Conservation (phyloP, 2,797 vertebrate species). For the Siniperca undulata region DNA sequence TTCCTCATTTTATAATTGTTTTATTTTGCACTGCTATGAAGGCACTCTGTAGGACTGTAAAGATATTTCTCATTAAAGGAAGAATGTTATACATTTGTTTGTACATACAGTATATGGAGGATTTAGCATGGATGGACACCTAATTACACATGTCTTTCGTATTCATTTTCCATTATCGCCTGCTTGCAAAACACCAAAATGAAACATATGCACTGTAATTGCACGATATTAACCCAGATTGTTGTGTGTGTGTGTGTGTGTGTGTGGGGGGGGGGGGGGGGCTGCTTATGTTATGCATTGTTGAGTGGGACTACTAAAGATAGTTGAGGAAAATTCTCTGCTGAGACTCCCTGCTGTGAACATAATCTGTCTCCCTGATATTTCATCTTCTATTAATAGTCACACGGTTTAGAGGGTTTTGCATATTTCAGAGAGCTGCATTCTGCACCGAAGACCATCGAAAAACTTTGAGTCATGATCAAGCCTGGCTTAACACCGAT, state of each 20-base stretch:
- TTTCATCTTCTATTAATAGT: conserved; percentile 73
- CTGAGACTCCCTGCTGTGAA: conserved; percentile 63
- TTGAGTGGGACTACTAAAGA: conserved; percentile 46
- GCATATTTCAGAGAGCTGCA: conserved; percentile 54
- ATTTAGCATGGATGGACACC: not conserved
- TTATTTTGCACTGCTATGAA: not conserved
- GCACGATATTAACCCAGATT: conserved; percentile 68
- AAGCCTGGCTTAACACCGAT: conserved; percentile 41
- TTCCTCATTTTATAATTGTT: no score
- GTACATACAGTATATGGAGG: not conserved
- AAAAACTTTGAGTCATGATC: conserved; percentile 48
- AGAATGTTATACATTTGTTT: not conserved
- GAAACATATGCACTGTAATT: conserved; percentile 56
- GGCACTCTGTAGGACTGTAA: not conserved
- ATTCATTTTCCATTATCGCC: not conserved
- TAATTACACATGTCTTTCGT: not conserved
- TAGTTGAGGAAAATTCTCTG: conserved; percentile 41
- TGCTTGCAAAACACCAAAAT: conserved; percentile 41
- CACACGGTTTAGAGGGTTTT: conserved; percentile 54
- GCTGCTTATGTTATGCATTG: conserved; percentile 41
- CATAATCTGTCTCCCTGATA: conserved; percentile 69
- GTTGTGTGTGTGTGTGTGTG: not conserved
- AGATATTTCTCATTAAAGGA: not conserved
- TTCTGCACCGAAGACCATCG: conserved; percentile 30
- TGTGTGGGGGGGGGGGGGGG: not conserved